Evolutionary conservation across 2,797 vertebrate species (phyloP).

Genomic region (Pristis pectinata): DNA sequence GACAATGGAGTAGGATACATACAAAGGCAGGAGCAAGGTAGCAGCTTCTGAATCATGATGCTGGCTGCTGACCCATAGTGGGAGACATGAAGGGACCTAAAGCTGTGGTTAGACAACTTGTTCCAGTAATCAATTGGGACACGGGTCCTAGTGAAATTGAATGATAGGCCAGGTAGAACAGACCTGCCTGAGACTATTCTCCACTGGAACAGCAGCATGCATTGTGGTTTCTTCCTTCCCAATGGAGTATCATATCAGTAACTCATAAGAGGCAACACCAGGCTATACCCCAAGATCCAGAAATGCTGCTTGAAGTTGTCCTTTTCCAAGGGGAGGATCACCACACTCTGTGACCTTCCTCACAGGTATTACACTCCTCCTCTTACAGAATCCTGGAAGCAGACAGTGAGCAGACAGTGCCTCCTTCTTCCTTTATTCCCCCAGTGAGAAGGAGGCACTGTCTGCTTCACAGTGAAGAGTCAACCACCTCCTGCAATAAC

Average conservation of each 20-base stretch:
- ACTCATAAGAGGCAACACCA: background rate
- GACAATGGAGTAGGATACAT: background rate
- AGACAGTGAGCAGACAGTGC: too few species aligned
- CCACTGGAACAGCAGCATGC: background rate
- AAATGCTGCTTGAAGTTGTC: background rate
- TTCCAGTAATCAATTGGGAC: background rate
- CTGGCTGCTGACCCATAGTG: background rate
- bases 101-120: background rate
- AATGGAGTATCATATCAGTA: background rate
- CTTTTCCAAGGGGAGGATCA: background rate
- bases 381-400: too few species aligned
- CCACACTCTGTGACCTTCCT: background rate
- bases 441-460: too few species aligned
- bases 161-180: background rate
- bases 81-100: too few species aligned
- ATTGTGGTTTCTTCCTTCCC: background rate
- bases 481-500: background rate
- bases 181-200: background rate
- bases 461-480: background rate
- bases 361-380: too few species aligned
- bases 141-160: background rate
- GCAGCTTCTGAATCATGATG: background rate
- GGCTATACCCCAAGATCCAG: background rate
- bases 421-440: too few species aligned
- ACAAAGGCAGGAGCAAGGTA: background rate